Percentiles rank a stretch among this genome's conserved stretches.
Conservation (phyloP, 2,888 invertebrate species). For the Campoplex nolae region DNA sequence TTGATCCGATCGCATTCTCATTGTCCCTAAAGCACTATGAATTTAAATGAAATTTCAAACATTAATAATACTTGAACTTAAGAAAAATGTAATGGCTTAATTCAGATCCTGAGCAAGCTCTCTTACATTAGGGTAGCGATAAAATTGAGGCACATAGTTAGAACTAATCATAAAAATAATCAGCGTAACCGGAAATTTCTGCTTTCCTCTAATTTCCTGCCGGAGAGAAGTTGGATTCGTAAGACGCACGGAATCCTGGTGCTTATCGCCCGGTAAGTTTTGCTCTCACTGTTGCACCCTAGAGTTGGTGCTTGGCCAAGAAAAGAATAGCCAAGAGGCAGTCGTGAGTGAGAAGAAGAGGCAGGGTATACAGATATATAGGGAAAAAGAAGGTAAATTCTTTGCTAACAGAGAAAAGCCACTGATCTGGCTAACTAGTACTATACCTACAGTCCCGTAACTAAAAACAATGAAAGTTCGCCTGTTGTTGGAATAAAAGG, state of each 20-base stretch:
- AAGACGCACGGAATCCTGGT: slow-evolving; percentile 22
- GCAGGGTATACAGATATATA: slow-evolving; percentile 29
- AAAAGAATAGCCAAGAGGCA: slow-evolving; percentile 53
- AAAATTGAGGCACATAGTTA: neutral
- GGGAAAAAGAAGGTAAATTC: neutral
- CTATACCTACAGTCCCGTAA: neutral
- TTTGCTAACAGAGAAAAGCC: slow-evolving; percentile 20
- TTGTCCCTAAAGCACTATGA: neutral
- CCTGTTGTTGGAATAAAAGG: neutral
- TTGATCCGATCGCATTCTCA: neutral
- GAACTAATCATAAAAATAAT: slow-evolving; percentile 58
- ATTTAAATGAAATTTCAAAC: neutral
- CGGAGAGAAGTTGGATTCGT: slow-evolving; percentile 37
- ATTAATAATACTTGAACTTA: neutral
- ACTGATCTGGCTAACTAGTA: slow-evolving; percentile 27
- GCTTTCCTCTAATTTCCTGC: slow-evolving; percentile 45
- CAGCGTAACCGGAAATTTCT: slow-evolving; percentile 48
- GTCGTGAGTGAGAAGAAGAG: slow-evolving; percentile 9
- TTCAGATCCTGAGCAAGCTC: neutral
- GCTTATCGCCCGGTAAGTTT: slow-evolving; percentile 42
- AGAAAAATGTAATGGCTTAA: neutral
- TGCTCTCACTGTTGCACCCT: slow-evolving; percentile 31
- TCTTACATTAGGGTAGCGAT: neutral
- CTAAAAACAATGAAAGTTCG: slow-evolving; percentile 27
- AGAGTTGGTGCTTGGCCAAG: slow-evolving; percentile 63